Base-by-base conservation (phyloP, 2,888 invertebrate species). In the Perizoma flavofasciatum region DNA sequence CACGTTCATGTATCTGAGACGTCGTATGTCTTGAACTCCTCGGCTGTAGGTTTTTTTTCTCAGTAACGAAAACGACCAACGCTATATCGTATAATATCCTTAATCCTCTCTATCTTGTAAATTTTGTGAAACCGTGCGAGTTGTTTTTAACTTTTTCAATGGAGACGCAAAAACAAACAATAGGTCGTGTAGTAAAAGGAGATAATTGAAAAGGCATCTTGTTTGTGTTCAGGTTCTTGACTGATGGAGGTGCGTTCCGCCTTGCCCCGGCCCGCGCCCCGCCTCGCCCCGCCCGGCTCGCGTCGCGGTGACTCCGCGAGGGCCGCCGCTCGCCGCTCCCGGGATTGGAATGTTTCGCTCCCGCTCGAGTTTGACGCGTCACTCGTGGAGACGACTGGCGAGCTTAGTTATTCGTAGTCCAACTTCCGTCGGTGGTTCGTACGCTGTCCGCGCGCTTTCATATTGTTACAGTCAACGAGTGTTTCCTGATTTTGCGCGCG, bases 201-300 rank as follows among this genome's bases (percentile, higher is more conserved):
- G n/a, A n/a, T n/a, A n/a, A n/a, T n/a, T n/a, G n/a, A n/a, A n/a
- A n/a, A n/a, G n/a, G n/a, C n/a, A 22, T n/a, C 46, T 35, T 54
- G 33, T 41, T 10, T 47, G 8, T n/a, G 46, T 47, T 4, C 37
- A 59, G 52, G 64, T 60, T 49, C 59, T 65, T 41, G 63, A 55
- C 56, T 59, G 57, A 63, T 49, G 33, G 47, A 33, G 22, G 43
- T 10, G 7, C 4, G 33, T 43, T 33, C 48, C 45, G 48, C 48
- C 35, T 5, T 10, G 33, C 41, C 8, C 39, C 39, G 22, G 22
- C 22, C 4, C 50, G 22, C 22, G 32, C 22, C 11, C 10, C 33
- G 35, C 9, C 6, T 11, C 44, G 7, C 22, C 22, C 22, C 22
- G 8, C 22, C 44, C 37, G 35, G 59, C 59, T 40, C 33, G 49